A percentile compares a stretch with the other conserved stretches of the same genome.
These are phyloP conservation scores for Peromyscus attwateri DNA, from an alignment of 2,797 vertebrate genomes.

Conservation along the genomic window DNA sequence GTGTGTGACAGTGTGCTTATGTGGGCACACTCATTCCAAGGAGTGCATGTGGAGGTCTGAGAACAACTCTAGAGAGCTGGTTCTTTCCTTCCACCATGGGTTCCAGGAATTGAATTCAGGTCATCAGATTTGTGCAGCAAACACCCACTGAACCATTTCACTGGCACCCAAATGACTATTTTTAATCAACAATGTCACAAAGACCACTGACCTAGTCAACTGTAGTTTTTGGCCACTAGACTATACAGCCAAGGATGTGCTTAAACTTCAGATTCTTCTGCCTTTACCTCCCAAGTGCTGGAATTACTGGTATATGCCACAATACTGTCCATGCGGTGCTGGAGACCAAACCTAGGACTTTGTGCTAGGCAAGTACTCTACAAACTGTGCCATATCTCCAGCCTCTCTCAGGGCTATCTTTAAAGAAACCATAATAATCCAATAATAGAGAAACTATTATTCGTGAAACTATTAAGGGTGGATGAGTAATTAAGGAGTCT, in stretches of 20 bases:
- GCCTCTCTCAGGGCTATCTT: not conserved
- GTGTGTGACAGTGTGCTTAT: not conserved
- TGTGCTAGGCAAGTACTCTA: not conserved
- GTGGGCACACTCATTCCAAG: not conserved
- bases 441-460: not conserved
- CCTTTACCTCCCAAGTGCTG: not conserved
- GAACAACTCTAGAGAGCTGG: not conserved
- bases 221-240: not conserved
- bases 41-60: not conserved
- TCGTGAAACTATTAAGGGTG: not conserved
- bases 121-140: not conserved
- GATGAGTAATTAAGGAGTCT: not conserved
- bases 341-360: not conserved
- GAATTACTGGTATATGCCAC: not conserved
- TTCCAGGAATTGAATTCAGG: not conserved
- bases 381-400: not conserved
- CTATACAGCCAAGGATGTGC: not conserved
- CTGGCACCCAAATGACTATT: not conserved
- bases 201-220: not conserved
- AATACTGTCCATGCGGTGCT: not conserved
- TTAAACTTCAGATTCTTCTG: not conserved
- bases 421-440: conserved; percentile 23
- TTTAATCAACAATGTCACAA: not conserved
- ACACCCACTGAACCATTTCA: not conserved
- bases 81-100: not conserved